A percentile compares a stretch with the other conserved stretches of the same genome.
phyloP scores from a whole-genome alignment of 2,113 vertebrate species.

The Anarrhichthys ocellatus region DNA sequence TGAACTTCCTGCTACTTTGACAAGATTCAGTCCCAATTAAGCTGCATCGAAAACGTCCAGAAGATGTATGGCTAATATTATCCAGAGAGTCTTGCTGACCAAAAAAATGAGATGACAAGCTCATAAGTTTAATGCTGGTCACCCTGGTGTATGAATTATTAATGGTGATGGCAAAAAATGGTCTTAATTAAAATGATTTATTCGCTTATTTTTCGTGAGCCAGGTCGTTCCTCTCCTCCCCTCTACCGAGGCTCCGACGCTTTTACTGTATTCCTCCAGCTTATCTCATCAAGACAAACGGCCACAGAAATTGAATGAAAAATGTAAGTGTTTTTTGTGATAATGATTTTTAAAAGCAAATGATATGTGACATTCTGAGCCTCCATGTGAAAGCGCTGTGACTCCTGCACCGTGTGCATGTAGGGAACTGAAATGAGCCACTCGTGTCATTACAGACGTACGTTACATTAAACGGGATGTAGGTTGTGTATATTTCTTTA shows the following conservation, averaged over 20 bases:
- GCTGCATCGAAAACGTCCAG: not conserved
- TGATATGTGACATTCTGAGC: not conserved
- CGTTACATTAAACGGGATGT: conserved; percentile 25
- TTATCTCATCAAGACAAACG: conserved; percentile 3
- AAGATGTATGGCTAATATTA: not conserved
- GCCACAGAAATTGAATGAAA: not conserved
- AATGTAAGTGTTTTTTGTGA: not conserved
- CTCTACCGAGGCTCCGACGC: not conserved
- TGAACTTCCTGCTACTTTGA: not conserved
- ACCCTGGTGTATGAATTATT: not conserved
- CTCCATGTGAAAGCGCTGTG: not conserved
- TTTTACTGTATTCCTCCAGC: not conserved
- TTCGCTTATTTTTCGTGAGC: not conserved
- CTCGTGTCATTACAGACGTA: conserved; percentile 9
- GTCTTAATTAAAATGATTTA: conserved; percentile 49
- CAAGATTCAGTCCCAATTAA: conserved; percentile 21
- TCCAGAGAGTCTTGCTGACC: not conserved
- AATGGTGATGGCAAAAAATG: not conserved
- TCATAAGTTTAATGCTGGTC: not conserved
- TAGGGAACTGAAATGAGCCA: not conserved
- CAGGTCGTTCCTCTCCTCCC: not conserved
- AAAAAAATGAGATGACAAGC: not conserved
- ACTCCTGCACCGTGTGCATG: not conserved
- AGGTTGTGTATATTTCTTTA: conserved; percentile 54
- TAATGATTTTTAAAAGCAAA: not conserved